Conservation (phyloP, 2,888 invertebrate genomes). For the Megamerina dolium region DNA sequence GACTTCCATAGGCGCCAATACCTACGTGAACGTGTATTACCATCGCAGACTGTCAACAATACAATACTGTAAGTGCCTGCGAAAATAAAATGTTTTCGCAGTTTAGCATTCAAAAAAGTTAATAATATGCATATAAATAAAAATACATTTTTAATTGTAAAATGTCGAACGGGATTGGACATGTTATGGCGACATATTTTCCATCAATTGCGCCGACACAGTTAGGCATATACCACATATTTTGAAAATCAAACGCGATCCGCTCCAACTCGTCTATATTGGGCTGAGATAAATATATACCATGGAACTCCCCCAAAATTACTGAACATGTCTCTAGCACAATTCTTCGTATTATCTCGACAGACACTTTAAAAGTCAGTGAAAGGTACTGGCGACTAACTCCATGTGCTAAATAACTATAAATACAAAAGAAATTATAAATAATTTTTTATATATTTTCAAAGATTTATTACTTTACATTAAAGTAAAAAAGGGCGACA, state of each 20-base stretch:
- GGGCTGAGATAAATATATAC: conserved; percentile 4
- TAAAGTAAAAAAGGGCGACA: not conserved
- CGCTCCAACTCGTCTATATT: conserved; percentile 3
- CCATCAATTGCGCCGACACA: conserved; percentile 20
- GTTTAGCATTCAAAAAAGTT: too few species aligned
- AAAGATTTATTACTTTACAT: too few species aligned
- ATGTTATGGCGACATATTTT: conserved; percentile 13
- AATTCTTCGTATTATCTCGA: conserved; percentile 1
- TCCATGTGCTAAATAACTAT: conserved; percentile 12
- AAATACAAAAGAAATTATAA: too few species aligned
- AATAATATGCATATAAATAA: not conserved
- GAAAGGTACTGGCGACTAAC: conserved; percentile 6
- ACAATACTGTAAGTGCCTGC: conserved; percentile 8
- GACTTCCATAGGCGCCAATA: conserved; percentile 9
- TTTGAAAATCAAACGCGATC: conserved; percentile 12
- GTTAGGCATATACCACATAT: conserved; percentile 16
- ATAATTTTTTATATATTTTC: too few species aligned
- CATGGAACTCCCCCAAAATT: conserved; percentile 1
- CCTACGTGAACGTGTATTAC: too few species aligned
- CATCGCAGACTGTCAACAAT: conserved; percentile 10
- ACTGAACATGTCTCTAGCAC: conserved; percentile 7
- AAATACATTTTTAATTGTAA: conserved; percentile 16
- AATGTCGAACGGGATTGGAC: conserved; percentile 13
- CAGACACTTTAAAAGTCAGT: conserved; percentile 6
- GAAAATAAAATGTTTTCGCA: too few species aligned